A percentile compares a stretch with the other conserved stretches of the same genome.
phyloP scores from a whole-genome alignment of 2,797 vertebrate species.

The Intellagama lesueurii region DNA sequence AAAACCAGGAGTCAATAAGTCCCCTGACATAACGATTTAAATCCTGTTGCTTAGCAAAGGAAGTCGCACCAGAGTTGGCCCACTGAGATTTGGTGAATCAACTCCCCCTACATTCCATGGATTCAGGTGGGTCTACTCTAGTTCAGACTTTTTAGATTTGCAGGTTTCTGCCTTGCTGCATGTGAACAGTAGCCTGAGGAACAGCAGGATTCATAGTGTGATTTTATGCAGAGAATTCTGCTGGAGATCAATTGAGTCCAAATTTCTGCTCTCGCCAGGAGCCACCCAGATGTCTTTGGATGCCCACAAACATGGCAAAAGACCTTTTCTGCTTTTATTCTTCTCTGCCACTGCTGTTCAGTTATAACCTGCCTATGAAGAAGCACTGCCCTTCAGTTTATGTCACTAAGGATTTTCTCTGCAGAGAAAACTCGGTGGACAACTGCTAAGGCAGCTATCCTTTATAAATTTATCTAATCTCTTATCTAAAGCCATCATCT shows the following conservation, averaged over 20 bases:
- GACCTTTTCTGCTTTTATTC: neutral
- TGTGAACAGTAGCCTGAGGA: neutral
- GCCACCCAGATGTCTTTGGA: neutral
- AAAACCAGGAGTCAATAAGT: neutral
- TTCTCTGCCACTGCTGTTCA: neutral
- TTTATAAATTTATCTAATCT: neutral
- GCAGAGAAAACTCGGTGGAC: neutral
- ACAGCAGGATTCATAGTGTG: neutral
- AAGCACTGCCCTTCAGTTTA: neutral
- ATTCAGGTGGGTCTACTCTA: too few relatives aligned
- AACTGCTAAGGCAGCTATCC: neutral
- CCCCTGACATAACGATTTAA: neutral
- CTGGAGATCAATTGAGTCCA: neutral
- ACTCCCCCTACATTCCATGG: too few relatives aligned
- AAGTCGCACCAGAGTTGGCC: too few relatives aligned
- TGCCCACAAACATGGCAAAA: neutral
- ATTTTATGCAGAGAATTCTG: neutral
- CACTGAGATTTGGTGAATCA: too few relatives aligned
- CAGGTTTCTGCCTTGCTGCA: neutral
- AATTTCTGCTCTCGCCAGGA: neutral
- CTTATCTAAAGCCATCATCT: neutral
- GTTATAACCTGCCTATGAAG: neutral
- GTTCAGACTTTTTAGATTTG: neutral
- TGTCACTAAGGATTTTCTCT: neutral
- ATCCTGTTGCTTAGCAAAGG: too few relatives aligned